Percentiles rank a stretch among this genome's conserved stretches.
These are phyloP conservation scores for Sinosuthora webbiana DNA, from an alignment of 2,113 vertebrate species.

Conservation along the genomic window DNA sequence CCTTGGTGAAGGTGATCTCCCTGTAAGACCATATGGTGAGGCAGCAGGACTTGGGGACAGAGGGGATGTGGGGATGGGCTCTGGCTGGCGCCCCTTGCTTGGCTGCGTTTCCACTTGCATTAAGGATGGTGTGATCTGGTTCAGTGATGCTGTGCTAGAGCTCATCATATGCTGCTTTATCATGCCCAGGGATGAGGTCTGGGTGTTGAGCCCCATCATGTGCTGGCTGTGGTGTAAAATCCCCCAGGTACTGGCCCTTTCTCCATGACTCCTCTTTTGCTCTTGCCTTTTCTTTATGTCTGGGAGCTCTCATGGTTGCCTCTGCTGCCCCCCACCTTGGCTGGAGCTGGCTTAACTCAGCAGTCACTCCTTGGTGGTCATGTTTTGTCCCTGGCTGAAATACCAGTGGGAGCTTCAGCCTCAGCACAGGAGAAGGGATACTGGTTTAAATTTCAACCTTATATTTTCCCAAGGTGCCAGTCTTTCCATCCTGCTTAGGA, in stretches of 20 bases:
- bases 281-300: neutral
- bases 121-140: neutral
- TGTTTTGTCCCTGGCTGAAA: neutral
- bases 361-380: fast-evolving
- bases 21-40: neutral
- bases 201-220: no score
- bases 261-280: neutral
- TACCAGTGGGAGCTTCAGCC: neutral
- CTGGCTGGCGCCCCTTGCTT: no score
- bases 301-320: fast-evolving
- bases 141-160: neutral
- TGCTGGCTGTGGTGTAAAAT: neutral
- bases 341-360: fast-evolving
- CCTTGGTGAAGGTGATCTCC: neutral
- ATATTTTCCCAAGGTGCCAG: neutral
- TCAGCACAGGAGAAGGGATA: neutral
- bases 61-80: neutral
- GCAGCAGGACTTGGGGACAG: neutral
- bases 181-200: fast-evolving
- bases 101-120: fast-evolving
- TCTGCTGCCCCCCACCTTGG: no score
- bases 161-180: fast-evolving
- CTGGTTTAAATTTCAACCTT: neutral
- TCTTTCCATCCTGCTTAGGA: neutral
- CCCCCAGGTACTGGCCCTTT: neutral